Base-by-base conservation (phyloP, 2,113 vertebrate species). In the Pyxicephalus adspersus region DNA sequence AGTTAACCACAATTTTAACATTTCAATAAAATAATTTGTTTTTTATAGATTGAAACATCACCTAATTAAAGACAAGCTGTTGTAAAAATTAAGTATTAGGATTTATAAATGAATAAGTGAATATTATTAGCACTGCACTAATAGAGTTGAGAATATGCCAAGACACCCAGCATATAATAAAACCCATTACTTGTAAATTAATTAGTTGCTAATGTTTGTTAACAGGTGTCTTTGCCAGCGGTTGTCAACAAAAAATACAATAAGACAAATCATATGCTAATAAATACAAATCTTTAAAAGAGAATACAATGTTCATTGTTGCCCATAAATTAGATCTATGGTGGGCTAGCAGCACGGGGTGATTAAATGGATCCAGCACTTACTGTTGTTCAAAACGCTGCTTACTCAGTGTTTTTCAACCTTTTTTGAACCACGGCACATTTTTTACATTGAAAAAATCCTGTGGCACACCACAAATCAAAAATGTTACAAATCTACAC, bases 121-220 rank as follows among this genome's bases (percentile, higher is more conserved):
- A 72, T 51, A 55, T 55, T 58, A 73, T 73, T 73, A 57, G 28
- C 71, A 58, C 58, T 31, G 58, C 25, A 28, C 28, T 73, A 73
- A 73, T 73, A 54, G 23, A 73, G 34, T 38, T 73, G 71, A 38
- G 28, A 34, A 28, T 3, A 58, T 7, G 64, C 76, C 64, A 79
- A 79, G 76, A 60, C 5, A 54, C 64, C 28, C n/a, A 60, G 54
- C n/a, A 31, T 28, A 55, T 25, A 28, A 57, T 58, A 79, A 79
- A 79, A 68, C 52, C 52, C 52, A 79, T 79, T 68, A 79, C 58
- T 64, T 79, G 16, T 34, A 58, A 78, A 78, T 78, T 78, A 67
- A 78, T 78, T 78, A 67, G 76, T 58, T 68, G 22, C 64, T 79
- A 79, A 79, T 79, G 64, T 79, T 79, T 45, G 76, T 66, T 79